Base-by-base conservation (phyloP, 2,113 vertebrate genomes). In the Hystrix brachyura region DNA sequence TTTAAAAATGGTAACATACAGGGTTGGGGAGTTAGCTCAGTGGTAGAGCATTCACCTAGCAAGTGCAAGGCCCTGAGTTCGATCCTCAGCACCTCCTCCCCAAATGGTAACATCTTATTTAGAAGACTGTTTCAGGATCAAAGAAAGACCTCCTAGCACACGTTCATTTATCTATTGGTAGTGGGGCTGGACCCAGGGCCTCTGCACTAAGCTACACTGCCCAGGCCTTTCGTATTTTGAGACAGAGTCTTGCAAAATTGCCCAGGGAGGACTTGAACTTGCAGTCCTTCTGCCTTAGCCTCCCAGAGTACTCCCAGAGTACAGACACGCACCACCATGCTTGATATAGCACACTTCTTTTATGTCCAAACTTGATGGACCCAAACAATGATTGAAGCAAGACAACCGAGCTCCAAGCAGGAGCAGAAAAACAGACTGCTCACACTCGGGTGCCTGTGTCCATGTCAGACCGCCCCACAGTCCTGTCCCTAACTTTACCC, bases 391-490 rank as follows among this genome's bases (percentile, higher is more conserved):
- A 25, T 2, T 29, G 13, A 55, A 85, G 43, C 7, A 17, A 72
- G 65, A 59, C 57, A 87, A 21, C 48, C 2, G 2, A 46, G 38
- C 23, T 59, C 69, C 5, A 7, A 25, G 32, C 79, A 65, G 32
- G 12, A 80, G 11, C 11, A 23, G 59, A 43, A 59, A 38, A 78
- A 38, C 0, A 6, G 38, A 64, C 17, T 21, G 6, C 55, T 67
- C 13, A 0, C 65, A 34, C 1, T 7, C 13, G 3, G 34, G 27
- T 21, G 13, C 38, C 60, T 0, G 0, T 0, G 1, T 34, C 60
- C 0, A 1, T 14, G 18, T 60, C 27, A n/a, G 32, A 27, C 3
- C 53, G 29, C 60, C 53, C 27, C 29, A 25, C 21, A 0, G 3
- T 53, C 46, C 43, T 48, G 48, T 38, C 43, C 81, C 32, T 5